Conservation (phyloP, 2,113 vertebrate genomes). For the Grammomys dolichurus region DNA sequence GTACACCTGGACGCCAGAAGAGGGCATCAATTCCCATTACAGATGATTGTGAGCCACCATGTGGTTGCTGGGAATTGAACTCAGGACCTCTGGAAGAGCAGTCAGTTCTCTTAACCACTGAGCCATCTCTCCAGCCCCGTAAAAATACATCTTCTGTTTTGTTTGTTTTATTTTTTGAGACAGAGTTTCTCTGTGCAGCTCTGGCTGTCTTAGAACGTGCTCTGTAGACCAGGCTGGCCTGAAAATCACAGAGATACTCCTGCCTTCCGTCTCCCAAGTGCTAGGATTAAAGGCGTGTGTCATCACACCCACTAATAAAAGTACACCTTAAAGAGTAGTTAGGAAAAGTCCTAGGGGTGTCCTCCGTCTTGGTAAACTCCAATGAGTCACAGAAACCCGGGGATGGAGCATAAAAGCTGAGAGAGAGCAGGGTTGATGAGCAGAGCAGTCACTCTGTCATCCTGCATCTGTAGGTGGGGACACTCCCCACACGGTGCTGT, state of each 20-base stretch:
- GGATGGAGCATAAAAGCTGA: too few species aligned
- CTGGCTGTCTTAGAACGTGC: neutral
- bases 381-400: neutral
- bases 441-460: neutral
- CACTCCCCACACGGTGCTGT: neutral
- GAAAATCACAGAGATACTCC: neutral
- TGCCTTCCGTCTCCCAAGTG: neutral
- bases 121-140: neutral
- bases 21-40: neutral
- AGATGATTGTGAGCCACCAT: neutral
- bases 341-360: neutral
- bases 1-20: neutral
- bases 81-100: too few species aligned
- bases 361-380: neutral
- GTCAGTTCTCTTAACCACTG: too few species aligned
- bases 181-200: neutral
- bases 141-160: neutral
- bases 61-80: neutral
- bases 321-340: neutral
- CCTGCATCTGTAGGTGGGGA: neutral
- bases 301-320: neutral
- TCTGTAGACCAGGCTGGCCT: neutral
- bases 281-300: neutral
- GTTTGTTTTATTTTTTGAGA: neutral
- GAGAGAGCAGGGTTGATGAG: neutral